These are phyloP conservation scores for Dimorphilus gyrociliatus DNA, from an alignment of 2,888 invertebrate genomes.

Conservation along the genomic window DNA sequence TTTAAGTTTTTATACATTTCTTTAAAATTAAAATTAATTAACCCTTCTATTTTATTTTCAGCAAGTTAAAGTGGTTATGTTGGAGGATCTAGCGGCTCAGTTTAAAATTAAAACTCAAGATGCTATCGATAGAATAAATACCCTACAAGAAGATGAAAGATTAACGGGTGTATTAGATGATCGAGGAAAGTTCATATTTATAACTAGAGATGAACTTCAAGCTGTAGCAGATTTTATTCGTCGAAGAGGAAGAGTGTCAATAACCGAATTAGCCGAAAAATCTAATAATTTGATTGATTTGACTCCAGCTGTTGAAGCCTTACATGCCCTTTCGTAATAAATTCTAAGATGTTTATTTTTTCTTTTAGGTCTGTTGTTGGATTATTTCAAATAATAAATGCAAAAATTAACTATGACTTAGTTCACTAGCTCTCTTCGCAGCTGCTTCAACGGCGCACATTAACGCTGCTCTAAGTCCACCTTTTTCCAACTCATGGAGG, in stretches of 20 bases:
- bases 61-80: slow-evolving; percentile 72
- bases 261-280: slow-evolving; percentile 77
- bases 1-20: neutral
- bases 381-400: too few species aligned
- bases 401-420: too few species aligned
- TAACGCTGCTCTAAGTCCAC: slow-evolving; percentile 61
- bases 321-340: too few species aligned
- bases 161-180: slow-evolving; percentile 95
- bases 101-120: slow-evolving; percentile 72
- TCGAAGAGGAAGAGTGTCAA: slow-evolving; percentile 82
- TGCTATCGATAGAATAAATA: slow-evolving; percentile 53
- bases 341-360: too few species aligned
- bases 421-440: slow-evolving; percentile 39
- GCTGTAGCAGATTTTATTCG: slow-evolving; percentile 85
- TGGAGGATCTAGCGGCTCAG: slow-evolving; percentile 79
- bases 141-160: slow-evolving; percentile 60
- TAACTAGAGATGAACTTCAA: slow-evolving; percentile 72
- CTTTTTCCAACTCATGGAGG: slow-evolving; percentile 63
- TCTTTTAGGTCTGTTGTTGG: too few species aligned
- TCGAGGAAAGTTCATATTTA: slow-evolving; percentile 94
- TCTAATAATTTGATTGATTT: slow-evolving; percentile 81
- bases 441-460: slow-evolving; percentile 78
- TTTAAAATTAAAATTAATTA: neutral
- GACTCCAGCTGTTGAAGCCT: too few species aligned
- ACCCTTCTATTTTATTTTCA: slow-evolving; percentile 31